These are phyloP conservation scores for Castor canadensis DNA, from an alignment of 2,113 vertebrate genomes.

Conservation along the genomic window DNA sequence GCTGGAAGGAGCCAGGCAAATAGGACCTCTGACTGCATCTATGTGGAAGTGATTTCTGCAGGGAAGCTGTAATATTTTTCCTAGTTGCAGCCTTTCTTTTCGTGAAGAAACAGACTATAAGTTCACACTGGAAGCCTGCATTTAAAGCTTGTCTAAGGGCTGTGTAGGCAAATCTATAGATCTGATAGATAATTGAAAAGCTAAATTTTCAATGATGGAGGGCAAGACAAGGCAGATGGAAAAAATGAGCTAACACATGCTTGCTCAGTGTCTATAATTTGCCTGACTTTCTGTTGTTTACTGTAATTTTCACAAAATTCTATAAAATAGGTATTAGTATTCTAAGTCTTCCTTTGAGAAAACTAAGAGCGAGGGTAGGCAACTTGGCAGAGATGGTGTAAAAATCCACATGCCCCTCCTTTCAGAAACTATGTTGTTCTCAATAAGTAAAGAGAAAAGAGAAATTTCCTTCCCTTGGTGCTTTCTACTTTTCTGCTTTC, in stretches of 20 bases:
- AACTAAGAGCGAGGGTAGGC: not conserved
- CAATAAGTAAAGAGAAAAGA: not conserved
- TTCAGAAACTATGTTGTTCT: not conserved
- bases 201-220: not conserved
- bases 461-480: not conserved
- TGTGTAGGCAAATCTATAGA: not conserved
- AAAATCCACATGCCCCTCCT: not conserved
- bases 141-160: not conserved
- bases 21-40: too few relatives aligned
- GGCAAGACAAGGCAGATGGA: not conserved
- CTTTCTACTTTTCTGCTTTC: not conserved
- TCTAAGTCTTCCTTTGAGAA: slow-evolving; percentile 9
- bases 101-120: not conserved
- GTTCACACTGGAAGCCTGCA: not conserved
- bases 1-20: not conserved
- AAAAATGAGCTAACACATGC: not conserved
- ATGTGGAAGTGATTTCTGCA: not conserved
- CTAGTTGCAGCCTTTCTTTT: not conserved
- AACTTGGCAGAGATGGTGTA: not conserved
- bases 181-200: not conserved
- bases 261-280: not conserved
- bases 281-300: not conserved
- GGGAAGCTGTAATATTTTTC: not conserved
- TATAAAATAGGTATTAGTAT: not conserved
- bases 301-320: not conserved